phyloP scores from a whole-genome alignment of 2,888 invertebrate species.

The Troides oblongomaculatus region DNA sequence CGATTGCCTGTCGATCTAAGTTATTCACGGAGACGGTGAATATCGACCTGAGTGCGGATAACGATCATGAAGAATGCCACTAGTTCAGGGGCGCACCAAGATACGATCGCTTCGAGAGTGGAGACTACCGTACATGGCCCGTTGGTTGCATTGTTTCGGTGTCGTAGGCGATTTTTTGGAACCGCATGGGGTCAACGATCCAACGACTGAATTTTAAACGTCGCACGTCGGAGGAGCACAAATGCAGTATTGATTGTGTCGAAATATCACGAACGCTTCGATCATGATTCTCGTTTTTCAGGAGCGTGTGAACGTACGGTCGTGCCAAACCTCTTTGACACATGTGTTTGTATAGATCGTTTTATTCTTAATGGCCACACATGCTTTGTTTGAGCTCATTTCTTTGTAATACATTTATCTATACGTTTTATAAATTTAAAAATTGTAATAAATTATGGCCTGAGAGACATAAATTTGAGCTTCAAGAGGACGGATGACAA shows the following conservation, averaged over 20 bases:
- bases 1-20: constrained; percentile 73
- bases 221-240: constrained; percentile 11
- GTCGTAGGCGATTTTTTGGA: constrained; percentile 33
- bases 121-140: constrained; percentile 30
- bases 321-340: constrained; percentile 24
- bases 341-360: constrained; percentile 17
- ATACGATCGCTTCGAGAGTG: constrained; percentile 42
- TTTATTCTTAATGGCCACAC: constrained; percentile 20
- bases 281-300: constrained; percentile 25
- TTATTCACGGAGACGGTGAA: constrained; percentile 58
- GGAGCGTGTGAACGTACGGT: constrained; percentile 25
- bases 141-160: constrained; percentile 43
- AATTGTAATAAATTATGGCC: no score
- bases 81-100: constrained; percentile 37
- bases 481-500: no score
- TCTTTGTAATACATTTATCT: neutral
- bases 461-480: no score
- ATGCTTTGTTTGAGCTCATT: constrained; percentile 16
- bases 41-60: constrained; percentile 61
- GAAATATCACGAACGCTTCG: constrained; percentile 14
- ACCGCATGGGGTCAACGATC: constrained; percentile 31
- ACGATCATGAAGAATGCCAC: constrained; percentile 51
- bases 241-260: constrained; percentile 18
- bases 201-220: constrained; percentile 1
- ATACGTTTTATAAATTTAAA: no score